Conservation (phyloP, 2,888 invertebrate species). For the Trimorus sp. region DNA sequence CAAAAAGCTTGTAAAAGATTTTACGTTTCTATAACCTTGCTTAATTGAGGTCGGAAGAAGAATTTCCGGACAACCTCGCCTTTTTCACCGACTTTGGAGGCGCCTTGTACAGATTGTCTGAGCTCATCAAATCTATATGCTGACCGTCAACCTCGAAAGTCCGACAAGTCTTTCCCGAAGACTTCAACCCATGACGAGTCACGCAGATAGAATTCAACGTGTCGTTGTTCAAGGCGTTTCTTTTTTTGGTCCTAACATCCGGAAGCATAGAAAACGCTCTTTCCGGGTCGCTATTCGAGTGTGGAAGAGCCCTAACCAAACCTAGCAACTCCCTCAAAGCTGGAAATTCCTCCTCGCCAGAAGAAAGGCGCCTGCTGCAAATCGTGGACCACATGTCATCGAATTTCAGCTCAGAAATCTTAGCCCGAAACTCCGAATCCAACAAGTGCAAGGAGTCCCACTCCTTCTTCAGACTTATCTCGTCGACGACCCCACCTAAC, state of each 20-base stretch:
- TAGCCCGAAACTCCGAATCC: not conserved
- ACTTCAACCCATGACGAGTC: not conserved
- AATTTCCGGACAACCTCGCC: no score
- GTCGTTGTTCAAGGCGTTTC: constrained; percentile 2
- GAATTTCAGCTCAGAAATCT: constrained; percentile 6
- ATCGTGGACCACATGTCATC: constrained; percentile 24
- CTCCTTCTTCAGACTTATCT: not conserved
- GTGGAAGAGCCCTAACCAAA: constrained; percentile 26
- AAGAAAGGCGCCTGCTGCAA: not conserved
- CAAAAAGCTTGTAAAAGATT: no score
- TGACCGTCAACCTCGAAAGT: not conserved
- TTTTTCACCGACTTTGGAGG: not conserved
- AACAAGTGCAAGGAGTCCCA: constrained; percentile 7
- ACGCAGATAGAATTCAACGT: constrained; percentile 24
- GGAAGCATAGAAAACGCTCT: constrained; percentile 25
- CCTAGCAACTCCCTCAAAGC: constrained; percentile 2
- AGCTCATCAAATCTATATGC: constrained; percentile 9
- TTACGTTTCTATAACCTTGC: no score
- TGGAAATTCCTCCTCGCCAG: constrained; percentile 18
- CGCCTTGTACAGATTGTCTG: not conserved
- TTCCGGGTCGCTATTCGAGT: constrained; percentile 24
- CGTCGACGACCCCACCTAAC: not conserved
- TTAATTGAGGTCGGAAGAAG: no score
- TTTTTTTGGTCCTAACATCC: constrained; percentile 21
- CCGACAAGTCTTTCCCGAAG: not conserved